These are phyloP conservation scores for Potamarius usumacintae DNA, from an alignment of 2,113 vertebrate genomes.

Conservation along the genomic window DNA sequence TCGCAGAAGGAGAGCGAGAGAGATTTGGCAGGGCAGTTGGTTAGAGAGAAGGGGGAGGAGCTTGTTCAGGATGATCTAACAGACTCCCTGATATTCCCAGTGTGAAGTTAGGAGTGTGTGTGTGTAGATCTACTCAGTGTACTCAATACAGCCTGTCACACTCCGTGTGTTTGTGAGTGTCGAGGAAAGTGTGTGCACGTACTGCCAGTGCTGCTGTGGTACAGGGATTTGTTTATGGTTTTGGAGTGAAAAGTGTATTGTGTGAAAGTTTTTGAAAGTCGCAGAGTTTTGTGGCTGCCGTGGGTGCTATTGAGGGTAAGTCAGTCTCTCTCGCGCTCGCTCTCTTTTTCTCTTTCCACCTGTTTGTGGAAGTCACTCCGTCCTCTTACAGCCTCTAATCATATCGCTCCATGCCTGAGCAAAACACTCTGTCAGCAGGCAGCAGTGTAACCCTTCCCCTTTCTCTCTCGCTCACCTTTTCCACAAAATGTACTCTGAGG, in stretches of 20 bases:
- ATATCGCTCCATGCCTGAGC: constrained; percentile 34
- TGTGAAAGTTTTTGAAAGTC: constrained; percentile 21
- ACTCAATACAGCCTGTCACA: constrained; percentile 7
- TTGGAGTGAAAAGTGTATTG: constrained; percentile 15
- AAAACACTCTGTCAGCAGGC: constrained; percentile 31
- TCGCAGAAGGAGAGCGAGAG: constrained; percentile 2
- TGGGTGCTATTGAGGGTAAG: constrained; percentile 37
- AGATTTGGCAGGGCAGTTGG: constrained; percentile 31
- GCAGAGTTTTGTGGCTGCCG: not conserved
- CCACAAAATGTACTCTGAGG: constrained; percentile 1
- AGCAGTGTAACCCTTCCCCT: not conserved
- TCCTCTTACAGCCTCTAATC: constrained; percentile 33
- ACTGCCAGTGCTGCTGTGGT: not conserved
- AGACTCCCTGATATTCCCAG: constrained; percentile 57
- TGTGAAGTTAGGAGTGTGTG: constrained; percentile 45
- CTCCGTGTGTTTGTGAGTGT: not conserved
- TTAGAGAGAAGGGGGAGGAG: constrained; percentile 59
- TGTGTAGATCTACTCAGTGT: constrained; percentile 33
- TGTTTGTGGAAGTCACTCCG: constrained; percentile 57
- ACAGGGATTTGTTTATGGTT: not conserved
- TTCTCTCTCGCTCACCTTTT: not conserved
- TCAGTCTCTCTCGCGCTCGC: constrained; percentile 9
- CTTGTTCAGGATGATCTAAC: constrained; percentile 51
- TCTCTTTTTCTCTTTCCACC: constrained; percentile 49
- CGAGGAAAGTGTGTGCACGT: constrained; percentile 1